Percentiles rank a stretch among this genome's conserved stretches.
phyloP scores from a whole-genome alignment of 53 echinoderm and acorn worm species.

The Mesocentrotus franciscanus region DNA sequence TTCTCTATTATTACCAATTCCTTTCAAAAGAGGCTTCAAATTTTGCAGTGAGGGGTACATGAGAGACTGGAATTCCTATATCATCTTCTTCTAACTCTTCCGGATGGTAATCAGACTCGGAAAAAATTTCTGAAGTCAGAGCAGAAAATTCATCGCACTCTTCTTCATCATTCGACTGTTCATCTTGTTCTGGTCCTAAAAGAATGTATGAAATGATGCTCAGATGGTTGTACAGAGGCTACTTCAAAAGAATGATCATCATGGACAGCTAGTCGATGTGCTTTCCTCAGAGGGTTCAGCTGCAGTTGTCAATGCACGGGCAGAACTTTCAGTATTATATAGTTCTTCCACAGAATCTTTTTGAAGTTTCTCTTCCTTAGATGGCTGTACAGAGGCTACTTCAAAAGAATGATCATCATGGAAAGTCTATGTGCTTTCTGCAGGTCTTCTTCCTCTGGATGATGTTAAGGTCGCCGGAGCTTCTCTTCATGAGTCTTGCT shows the following conservation, averaged over 20 bases:
- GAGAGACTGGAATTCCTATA: slow-evolving; percentile 47
- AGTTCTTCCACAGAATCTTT: slow-evolving; percentile 36
- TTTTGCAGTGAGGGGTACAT: background rate
- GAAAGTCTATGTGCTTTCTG: no score
- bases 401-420: slow-evolving; percentile 49
- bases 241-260: slow-evolving; percentile 56
- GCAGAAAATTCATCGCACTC: slow-evolving; percentile 33
- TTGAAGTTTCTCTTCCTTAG: slow-evolving; percentile 50
- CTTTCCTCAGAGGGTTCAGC: background rate
- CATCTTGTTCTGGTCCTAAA: slow-evolving; percentile 44
- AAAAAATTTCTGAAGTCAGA: slow-evolving; percentile 24
- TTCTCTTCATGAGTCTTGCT: no score
- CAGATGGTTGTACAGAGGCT: slow-evolving; percentile 53
- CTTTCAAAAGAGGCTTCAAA: no score
- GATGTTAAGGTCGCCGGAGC: no score
- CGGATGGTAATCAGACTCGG: slow-evolving; percentile 45
- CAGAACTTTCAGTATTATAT: slow-evolving; percentile 23
- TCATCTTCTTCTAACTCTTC: slow-evolving; percentile 54
- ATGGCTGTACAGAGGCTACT: slow-evolving; percentile 33
- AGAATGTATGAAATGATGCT: background rate
- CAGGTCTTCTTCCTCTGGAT: no score
- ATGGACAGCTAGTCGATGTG: background rate
- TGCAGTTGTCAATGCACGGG: slow-evolving; percentile 32
- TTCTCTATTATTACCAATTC: no score
- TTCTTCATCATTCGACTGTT: slow-evolving; percentile 23